Base-by-base conservation (phyloP, 2,888 invertebrate species). In the Drosophila lutescens region DNA sequence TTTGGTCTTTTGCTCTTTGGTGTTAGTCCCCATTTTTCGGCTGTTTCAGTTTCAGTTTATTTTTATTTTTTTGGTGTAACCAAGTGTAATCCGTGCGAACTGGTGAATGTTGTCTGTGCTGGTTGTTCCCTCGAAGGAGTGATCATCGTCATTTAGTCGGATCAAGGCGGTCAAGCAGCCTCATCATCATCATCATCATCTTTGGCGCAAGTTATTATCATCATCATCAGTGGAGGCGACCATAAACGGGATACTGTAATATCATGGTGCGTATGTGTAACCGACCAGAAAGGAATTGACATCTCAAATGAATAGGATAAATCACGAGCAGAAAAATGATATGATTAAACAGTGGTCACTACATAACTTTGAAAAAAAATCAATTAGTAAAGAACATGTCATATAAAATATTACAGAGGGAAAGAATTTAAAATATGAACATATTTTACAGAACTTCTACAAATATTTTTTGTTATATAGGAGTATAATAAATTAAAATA, bases 41-140 rank as follows among this genome's bases (percentile, higher is more conserved):
- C 38, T 46, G 40, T 54, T 54, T 69, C 49, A 44, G 47, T 49
- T 26, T 26, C 9, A 30, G 30, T 26, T 63, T 44, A 40, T 50
- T 58, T 34, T 53, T 10, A 34, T 20, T 36, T 55, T 44, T 12
- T 13, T 41, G 38, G 41, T 43, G 41, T 20, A 32, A 17, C 30
- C n/a, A 41, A 55, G 60, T 53, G 53, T 49, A 12, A 34, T 65
- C 10, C 50, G 54, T 67, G 50, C 17, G 41, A 38, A 32, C 34
- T 13, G 71, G 73, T 73, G 73, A 73, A 73, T 73, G 73, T 73
- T 74, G 73, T 74, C 58, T 59, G 58, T 59, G 67, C 55, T 55
- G 43, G 46, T 38, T 58, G 46, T 38, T 59, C 8, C 15, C 50
- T 20, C 20, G 20, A 51, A 70, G 68, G 70, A 68, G 68, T 43